Conservation (phyloP, 2,113 vertebrate species). For the Oxyura jamaicensis region DNA sequence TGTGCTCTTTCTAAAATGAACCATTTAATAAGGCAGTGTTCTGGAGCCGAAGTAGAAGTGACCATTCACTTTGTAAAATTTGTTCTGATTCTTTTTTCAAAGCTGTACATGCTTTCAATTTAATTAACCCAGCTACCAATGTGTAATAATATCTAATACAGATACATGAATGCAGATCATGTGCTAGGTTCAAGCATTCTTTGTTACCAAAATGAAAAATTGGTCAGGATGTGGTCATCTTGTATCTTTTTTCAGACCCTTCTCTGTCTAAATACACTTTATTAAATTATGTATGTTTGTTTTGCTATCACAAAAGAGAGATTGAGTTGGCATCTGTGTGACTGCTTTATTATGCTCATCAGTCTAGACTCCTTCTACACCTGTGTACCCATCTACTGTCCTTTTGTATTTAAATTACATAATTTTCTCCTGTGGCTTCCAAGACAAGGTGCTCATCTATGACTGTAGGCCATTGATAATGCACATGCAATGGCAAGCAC, state of each 20-base stretch:
- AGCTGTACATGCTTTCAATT: neutral
- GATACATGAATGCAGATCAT: neutral
- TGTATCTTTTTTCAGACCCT: neutral
- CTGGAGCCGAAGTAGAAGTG: neutral
- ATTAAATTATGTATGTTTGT: neutral
- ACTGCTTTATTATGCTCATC: neutral
- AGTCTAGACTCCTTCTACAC: neutral
- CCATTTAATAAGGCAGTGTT: neutral
- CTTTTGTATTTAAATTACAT: neutral
- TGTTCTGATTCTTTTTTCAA: neutral
- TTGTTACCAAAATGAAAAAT: neutral
- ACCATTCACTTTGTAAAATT: neutral
- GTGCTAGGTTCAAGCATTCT: neutral
- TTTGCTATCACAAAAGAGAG: neutral
- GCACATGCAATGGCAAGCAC: fast-evolving
- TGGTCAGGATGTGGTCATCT: neutral
- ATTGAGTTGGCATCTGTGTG: neutral
- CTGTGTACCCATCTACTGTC: neutral
- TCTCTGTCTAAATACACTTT: neutral
- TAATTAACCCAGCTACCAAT: neutral
- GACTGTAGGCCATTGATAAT: neutral
- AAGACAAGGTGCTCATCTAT: fast-evolving
- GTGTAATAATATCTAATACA: neutral
- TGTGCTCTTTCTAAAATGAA: neutral
- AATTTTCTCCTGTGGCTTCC: neutral